A percentile compares a stretch with the other conserved stretches of the same genome.
These are phyloP conservation scores for Rhinolophus ferrumequinum DNA, from an alignment of 2,113 vertebrate genomes.

Conservation along the genomic window DNA sequence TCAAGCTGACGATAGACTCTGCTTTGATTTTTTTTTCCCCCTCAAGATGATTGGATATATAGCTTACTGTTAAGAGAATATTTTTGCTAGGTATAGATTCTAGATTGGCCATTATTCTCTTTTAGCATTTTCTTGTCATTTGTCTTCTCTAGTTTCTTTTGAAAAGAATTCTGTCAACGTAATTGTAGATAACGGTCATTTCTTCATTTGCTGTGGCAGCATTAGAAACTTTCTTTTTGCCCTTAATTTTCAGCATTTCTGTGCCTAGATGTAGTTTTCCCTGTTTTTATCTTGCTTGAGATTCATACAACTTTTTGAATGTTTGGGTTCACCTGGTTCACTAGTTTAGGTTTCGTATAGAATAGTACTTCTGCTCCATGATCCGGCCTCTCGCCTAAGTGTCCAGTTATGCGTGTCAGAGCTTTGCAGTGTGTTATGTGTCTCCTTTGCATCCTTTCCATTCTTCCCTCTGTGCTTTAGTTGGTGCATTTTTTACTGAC, in stretches of 20 bases:
- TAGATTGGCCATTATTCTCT: rapidly evolving
- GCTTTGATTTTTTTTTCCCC: neutral
- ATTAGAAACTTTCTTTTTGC: neutral
- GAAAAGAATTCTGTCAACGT: rapidly evolving
- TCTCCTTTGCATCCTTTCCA: rapidly evolving
- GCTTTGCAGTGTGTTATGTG: rapidly evolving
- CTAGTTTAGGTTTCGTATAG: rapidly evolving
- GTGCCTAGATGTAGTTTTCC: neutral
- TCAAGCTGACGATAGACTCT: too few species aligned
- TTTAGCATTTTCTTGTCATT: too few species aligned
- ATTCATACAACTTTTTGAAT: neutral
- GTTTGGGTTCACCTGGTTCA: rapidly evolving
- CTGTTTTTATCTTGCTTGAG: neutral
- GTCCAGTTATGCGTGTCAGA: rapidly evolving
- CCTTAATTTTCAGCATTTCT: neutral
- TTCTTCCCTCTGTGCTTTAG: neutral
- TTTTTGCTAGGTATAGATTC: rapidly evolving
- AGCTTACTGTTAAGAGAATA: neutral
- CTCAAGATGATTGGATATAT: neutral
- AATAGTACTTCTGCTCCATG: rapidly evolving
- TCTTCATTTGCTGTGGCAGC: rapidly evolving
- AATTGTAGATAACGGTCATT: too few species aligned
- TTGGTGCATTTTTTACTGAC: too few species aligned
- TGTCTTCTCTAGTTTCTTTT: neutral
- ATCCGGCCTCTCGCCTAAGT: too few species aligned